Conservation (phyloP, 2,113 vertebrate species). For the Sylvilagus bachmani region DNA sequence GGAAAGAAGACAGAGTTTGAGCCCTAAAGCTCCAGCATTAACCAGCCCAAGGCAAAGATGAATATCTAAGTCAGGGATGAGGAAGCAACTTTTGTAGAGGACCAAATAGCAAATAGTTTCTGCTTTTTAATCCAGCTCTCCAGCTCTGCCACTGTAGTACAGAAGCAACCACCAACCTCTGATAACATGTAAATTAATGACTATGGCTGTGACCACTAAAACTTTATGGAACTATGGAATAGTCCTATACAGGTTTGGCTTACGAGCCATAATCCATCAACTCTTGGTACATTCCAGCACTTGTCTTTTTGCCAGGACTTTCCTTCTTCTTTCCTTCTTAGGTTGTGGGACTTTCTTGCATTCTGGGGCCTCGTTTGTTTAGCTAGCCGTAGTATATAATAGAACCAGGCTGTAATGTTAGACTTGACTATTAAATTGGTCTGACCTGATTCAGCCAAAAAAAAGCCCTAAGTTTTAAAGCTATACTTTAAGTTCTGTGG, state of each 20-base stretch:
- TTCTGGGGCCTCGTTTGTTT: not conserved
- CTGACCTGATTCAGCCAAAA: not conserved
- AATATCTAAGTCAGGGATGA: slow-evolving; percentile 5
- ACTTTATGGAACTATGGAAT: not conserved
- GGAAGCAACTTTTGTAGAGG: slow-evolving; percentile 1
- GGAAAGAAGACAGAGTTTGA: not conserved
- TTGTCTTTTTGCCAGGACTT: slow-evolving; percentile 6
- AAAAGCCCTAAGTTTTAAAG: slow-evolving; percentile 8
- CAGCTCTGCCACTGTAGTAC: not conserved
- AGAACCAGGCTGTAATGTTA: not conserved
- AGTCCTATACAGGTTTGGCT: not conserved
- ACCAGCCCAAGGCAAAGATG: not conserved
- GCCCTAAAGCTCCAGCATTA: not conserved
- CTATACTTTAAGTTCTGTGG: slow-evolving; percentile 2
- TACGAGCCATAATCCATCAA: not conserved
- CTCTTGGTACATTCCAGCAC: not conserved
- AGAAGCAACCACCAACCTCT: not conserved
- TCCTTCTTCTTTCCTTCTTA: not conserved
- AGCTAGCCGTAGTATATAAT: not conserved
- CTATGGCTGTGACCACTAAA: not conserved
- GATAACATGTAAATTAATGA: not conserved
- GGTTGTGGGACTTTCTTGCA: not conserved
- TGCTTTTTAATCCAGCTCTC: not conserved
- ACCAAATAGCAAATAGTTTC: not conserved
- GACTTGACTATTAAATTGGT: not conserved